A percentile compares a stretch with the other conserved stretches of the same genome.
phyloP scores from a whole-genome alignment of 1,140 invertebrate genomes.

The Wiebesia pumilae region DNA sequence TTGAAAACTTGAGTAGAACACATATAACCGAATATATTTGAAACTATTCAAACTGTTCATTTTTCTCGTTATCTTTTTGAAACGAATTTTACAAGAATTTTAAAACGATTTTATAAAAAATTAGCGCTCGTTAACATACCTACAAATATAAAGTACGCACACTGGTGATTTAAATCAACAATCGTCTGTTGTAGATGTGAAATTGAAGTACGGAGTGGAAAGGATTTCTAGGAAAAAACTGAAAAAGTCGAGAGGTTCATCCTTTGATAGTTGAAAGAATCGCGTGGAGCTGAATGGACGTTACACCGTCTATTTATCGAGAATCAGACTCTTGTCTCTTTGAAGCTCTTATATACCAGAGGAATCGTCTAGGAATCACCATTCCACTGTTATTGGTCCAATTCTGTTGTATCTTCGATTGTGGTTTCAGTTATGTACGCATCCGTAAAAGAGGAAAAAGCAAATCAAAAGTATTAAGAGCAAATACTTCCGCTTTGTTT shows the following conservation, averaged over 20 bases:
- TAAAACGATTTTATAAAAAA: not conserved
- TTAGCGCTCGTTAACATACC: not conserved
- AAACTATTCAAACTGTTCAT: no score
- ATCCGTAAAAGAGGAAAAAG: not conserved
- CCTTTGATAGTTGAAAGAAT: slow-evolving; percentile 35
- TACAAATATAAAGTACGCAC: not conserved
- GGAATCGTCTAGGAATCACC: not conserved
- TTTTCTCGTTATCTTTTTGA: not conserved
- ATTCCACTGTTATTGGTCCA: not conserved
- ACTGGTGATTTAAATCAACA: not conserved
- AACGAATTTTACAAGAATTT: not conserved
- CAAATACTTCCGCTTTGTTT: not conserved
- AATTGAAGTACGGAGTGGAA: not conserved
- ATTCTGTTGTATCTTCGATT: slow-evolving; percentile 5
- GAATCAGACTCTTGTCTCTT: slow-evolving; percentile 18
- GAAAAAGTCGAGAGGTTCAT: not conserved
- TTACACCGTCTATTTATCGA: slow-evolving; percentile 7
- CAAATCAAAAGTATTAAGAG: not conserved
- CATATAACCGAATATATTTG: no score
- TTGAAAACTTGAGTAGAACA: no score
- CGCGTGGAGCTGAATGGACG: not conserved
- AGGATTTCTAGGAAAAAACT: not conserved
- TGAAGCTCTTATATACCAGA: not conserved
- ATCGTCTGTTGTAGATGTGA: not conserved
- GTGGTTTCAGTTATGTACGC: not conserved